These are phyloP conservation scores for Xanthia togata DNA, from an alignment of 2,888 invertebrate species.

Conservation along the genomic window DNA sequence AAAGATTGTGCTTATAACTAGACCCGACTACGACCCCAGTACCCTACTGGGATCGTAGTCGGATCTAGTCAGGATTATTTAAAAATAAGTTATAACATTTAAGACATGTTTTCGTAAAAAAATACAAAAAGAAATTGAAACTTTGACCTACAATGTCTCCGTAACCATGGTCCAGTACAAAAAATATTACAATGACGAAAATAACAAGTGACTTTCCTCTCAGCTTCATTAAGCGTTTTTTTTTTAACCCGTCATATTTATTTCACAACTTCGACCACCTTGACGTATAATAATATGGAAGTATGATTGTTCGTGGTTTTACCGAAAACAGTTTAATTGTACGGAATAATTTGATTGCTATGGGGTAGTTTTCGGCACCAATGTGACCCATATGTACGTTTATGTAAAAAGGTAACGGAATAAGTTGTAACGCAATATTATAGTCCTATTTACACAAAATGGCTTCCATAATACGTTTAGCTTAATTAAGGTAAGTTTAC, in stretches of 20 bases:
- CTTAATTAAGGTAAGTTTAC: constrained; percentile 4
- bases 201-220: too few species aligned
- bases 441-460: constrained; percentile 9
- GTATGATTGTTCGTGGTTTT: constrained; percentile 33
- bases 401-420: constrained; percentile 10
- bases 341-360: constrained; percentile 48
- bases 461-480: constrained; percentile 13
- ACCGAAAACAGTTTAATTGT: constrained; percentile 52
- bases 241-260: background rate
- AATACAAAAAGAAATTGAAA: too few species aligned
- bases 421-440: constrained; percentile 2
- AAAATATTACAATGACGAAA: too few species aligned
- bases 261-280: background rate
- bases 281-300: constrained; percentile 23
- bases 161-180: too few species aligned
- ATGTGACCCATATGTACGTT: constrained; percentile 21
- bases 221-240: too few species aligned
- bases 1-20: too few species aligned
- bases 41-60: too few species aligned
- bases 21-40: too few species aligned
- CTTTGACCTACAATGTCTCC: too few species aligned
- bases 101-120: too few species aligned
- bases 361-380: constrained; percentile 15
- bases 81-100: too few species aligned
- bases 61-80: too few species aligned